Evolutionary conservation across 2,888 invertebrate species (phyloP).

Genomic region (Phengaris arion): DNA sequence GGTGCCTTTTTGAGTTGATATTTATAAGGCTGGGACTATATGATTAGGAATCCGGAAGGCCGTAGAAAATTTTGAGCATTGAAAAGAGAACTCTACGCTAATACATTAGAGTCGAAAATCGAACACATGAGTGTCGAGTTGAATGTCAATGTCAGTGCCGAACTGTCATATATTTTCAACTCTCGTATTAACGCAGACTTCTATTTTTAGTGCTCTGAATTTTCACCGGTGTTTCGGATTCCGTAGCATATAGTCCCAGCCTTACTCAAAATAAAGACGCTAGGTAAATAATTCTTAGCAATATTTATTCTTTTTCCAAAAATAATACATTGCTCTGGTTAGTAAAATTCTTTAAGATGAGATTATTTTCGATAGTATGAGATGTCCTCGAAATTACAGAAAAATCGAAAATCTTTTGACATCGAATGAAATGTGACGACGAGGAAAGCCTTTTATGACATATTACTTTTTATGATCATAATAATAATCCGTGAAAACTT

Average conservation of each 20-base stretch:
- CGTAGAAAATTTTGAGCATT: too few relatives aligned
- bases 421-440: constrained; percentile 32
- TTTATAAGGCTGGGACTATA: neutral
- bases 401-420: constrained; percentile 34
- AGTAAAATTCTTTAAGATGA: neutral
- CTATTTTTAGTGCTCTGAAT: too few relatives aligned
- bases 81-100: too few relatives aligned
- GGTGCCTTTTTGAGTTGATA: neutral
- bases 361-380: constrained; percentile 32
- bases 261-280: neutral
- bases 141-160: too few relatives aligned
- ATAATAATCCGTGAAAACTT: neutral
- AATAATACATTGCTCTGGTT: constrained; percentile 1
- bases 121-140: too few relatives aligned
- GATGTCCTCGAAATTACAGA: constrained; percentile 27
- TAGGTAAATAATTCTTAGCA: neutral
- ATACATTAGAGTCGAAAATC: too few relatives aligned
- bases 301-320: neutral
- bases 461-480: constrained; percentile 22
- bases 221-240: too few relatives aligned
- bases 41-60: too few relatives aligned
- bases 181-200: too few relatives aligned
- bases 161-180: too few relatives aligned
- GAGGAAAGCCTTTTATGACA: constrained; percentile 14
- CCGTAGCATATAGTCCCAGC: too few relatives aligned